Base-by-base conservation (phyloP, 1,140 invertebrate genomes). In the Bombyx mori region DNA sequence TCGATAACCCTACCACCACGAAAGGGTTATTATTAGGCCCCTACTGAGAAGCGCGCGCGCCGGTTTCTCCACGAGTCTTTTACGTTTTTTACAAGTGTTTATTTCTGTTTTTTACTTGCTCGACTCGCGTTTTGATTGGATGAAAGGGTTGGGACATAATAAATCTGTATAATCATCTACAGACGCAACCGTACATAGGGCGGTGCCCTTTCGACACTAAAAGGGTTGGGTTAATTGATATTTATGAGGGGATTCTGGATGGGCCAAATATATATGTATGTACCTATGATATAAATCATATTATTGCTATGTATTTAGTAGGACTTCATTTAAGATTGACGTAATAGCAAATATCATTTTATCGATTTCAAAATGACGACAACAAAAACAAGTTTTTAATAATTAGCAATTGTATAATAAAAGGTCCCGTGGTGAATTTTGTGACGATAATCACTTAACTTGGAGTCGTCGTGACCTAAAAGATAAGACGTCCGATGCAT, bases 11-110 rank as follows among this genome's bases (percentile, higher is more conserved):
- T 82, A 80, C 75, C 66, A 58, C 62, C 50, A 59, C 61, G 70
- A 82, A 86, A 84, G 83, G 81, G 83, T 86, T 86, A 84, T 83
- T 83, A 84, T 75, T 82, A 79, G 70, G 65, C 69, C 75, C 79
- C 68, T 71, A 58, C 60, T 42, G 56, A 61, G 56, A 71, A 75
- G 79, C 78, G 71, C 74, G 75, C 79, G 76, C 79, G 69, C 58
- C 49, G 45, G 44, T 46, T 49, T 54, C 53, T 54, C 53, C 12
- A 7, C 62, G 60, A 22, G 65, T 79, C 74, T 84, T 83, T 82
- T 85, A 77, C 66, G 62, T 80, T 84, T 84, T 84, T 82, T 82
- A 77, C 57, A 58, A 56, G 52, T 52, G 50, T 57, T 71, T 68
- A 63, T 65, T 65, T 67, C 68, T 73, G 62, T 75, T 84, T 81